Conservation (phyloP, 2,888 invertebrate genomes). For the Danaus chrysippus region DNA sequence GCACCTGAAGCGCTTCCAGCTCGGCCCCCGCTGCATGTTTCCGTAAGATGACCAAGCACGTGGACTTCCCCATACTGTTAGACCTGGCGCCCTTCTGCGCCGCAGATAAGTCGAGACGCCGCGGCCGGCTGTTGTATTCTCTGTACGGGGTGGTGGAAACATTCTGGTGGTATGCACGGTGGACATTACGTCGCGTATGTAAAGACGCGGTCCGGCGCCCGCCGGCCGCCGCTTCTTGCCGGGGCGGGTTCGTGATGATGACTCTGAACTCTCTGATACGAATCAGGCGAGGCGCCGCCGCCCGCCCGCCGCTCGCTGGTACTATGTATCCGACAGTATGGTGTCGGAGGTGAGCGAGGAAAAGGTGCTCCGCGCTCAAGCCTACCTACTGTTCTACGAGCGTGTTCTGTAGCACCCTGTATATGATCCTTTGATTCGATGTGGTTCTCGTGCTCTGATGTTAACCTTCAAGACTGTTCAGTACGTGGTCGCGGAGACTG, state of each 20-base stretch:
- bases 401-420: slow-evolving; percentile 83
- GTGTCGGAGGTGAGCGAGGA: slow-evolving; percentile 90
- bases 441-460: too few species aligned
- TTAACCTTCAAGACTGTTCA: too few species aligned
- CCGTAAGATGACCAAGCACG: slow-evolving; percentile 91
- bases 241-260: slow-evolving; percentile 70
- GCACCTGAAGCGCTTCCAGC: slow-evolving; percentile 97
- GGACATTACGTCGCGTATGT: slow-evolving; percentile 95
- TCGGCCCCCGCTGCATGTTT: slow-evolving; percentile 85
- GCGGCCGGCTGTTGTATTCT: slow-evolving; percentile 88
- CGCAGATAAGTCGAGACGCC: slow-evolving; percentile 80
- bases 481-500: too few species aligned
- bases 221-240: slow-evolving; percentile 86
- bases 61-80: slow-evolving; percentile 90
- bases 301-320: slow-evolving; percentile 88
- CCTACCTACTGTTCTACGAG: slow-evolving; percentile 98
- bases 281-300: slow-evolving; percentile 72
- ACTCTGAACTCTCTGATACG: slow-evolving; percentile 77
- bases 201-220: slow-evolving; percentile 85
- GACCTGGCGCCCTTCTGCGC: slow-evolving; percentile 96
- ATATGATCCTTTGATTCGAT: slow-evolving; percentile 4
- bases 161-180: slow-evolving; percentile 93
- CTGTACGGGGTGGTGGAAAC: slow-evolving; percentile 97
- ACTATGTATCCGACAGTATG: slow-evolving; percentile 93
- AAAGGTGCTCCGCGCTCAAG: slow-evolving; percentile 90